Conservation (phyloP, 2,797 vertebrate species). For the Paedocypris micromegethes region DNA sequence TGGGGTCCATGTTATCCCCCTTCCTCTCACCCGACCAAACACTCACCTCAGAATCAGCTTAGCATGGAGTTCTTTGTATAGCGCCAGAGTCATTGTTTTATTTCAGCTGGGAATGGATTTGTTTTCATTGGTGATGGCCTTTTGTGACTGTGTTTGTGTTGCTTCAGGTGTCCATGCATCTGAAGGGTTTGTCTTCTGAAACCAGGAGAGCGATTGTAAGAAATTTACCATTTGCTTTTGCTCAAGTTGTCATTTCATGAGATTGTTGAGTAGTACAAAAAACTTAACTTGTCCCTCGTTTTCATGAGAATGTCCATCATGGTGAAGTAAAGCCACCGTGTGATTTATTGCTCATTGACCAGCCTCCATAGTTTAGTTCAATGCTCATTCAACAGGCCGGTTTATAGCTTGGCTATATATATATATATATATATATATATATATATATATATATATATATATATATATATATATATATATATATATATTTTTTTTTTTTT, state of each 20-base stretch:
- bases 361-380: constrained; percentile 4
- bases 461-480: no score
- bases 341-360: constrained; percentile 40
- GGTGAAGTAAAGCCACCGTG: constrained; percentile 11
- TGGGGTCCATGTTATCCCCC: constrained; percentile 16
- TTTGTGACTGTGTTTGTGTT: constrained; percentile 27
- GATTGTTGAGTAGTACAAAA: no score
- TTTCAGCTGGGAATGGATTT: constrained; percentile 5
- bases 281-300: no score
- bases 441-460: no score
- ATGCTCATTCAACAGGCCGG: constrained; percentile 1
- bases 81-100: neutral
- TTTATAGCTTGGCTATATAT: constrained; percentile 33
- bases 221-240: constrained; percentile 46
- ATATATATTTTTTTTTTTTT: no score
- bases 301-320: constrained; percentile 48
- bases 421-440: no score
- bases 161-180: constrained; percentile 29
- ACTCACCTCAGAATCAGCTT: neutral
- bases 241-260: neutral
- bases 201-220: constrained; percentile 34
- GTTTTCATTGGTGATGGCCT: constrained; percentile 40
- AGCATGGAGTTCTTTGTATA: no score
- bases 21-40: constrained; percentile 2
- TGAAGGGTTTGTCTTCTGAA: constrained; percentile 26